These are phyloP conservation scores for Pinna nobilis DNA, from an alignment of 1,140 invertebrate species.

Conservation along the genomic window DNA sequence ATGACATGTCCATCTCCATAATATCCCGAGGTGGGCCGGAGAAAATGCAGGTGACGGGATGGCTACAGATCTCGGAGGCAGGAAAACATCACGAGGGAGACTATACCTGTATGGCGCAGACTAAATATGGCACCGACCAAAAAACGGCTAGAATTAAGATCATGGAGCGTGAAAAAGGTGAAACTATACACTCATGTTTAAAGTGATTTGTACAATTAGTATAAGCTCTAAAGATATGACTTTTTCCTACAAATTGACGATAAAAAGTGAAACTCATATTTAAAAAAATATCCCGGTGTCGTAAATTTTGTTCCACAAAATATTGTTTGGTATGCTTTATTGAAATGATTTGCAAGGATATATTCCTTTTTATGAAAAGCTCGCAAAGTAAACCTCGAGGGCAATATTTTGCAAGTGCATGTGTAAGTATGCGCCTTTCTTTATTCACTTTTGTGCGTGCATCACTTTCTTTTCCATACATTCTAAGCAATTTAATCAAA, in stretches of 20 bases:
- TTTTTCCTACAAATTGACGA: background rate
- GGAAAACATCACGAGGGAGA: conserved; percentile 77
- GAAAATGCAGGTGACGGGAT: conserved; percentile 79
- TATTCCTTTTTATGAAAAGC: too few species aligned
- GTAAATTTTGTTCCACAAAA: too few species aligned
- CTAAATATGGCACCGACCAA: conserved; percentile 77
- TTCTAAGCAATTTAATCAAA: too few species aligned
- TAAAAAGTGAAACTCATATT: background rate
- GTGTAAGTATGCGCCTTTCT: too few species aligned
- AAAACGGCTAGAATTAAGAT: conserved; percentile 74
- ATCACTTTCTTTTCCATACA: too few species aligned
- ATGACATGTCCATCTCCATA: conserved; percentile 78
- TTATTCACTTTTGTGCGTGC: too few species aligned
- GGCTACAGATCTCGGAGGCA: conserved; percentile 80
- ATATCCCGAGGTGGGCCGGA: conserved; percentile 80
- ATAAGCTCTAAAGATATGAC: background rate
- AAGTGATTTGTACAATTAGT: background rate
- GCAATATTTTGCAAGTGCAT: too few species aligned
- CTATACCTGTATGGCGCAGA: conserved; percentile 81
- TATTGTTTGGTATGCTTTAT: too few species aligned
- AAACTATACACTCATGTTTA: background rate
- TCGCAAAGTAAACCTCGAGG: too few species aligned
- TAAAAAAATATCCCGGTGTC: too few species aligned
- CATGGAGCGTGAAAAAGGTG: conserved; percentile 25
- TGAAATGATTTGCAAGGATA: too few species aligned